Conservation (phyloP, 2,113 vertebrate species). For the Tiliqua scincoides region DNA sequence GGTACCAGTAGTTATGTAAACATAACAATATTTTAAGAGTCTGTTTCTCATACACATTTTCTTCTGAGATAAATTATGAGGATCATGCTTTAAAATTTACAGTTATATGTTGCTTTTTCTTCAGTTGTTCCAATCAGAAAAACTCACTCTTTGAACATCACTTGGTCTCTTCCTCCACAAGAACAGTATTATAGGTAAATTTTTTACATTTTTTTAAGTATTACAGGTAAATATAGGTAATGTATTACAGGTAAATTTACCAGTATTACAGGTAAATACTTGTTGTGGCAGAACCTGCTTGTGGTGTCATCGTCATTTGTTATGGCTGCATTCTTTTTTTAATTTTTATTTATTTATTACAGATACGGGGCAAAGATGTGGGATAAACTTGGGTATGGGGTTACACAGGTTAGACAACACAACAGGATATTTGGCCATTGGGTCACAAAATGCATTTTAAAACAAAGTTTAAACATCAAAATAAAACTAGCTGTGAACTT, state of each 20-base stretch:
- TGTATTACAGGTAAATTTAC: slow-evolving; percentile 86
- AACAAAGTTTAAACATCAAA: no score
- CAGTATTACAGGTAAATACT: slow-evolving; percentile 87
- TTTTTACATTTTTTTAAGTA: no score
- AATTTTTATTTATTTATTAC: no score
- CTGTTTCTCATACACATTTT: background rate
- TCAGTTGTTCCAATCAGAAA: slow-evolving; percentile 95
- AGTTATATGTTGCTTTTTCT: slow-evolving; percentile 61
- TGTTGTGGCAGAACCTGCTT: background rate
- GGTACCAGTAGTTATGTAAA: background rate
- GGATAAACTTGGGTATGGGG: no score
- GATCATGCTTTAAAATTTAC: background rate
- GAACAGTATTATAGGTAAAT: slow-evolving; percentile 89
- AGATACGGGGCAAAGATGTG: no score
- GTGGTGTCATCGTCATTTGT: background rate
- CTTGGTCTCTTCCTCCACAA: slow-evolving; percentile 94
- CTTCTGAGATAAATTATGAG: background rate
- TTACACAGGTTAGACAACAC: no score
- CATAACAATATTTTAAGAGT: background rate
- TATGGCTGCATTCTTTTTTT: background rate
- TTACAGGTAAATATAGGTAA: no score
- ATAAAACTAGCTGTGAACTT: no score
- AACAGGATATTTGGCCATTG: no score
- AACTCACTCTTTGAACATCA: slow-evolving; percentile 92
- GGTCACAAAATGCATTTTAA: no score